Evolutionary conservation across 2,888 invertebrate genomes (phyloP).

Genomic region (Onthophagus sagittarius): DNA sequence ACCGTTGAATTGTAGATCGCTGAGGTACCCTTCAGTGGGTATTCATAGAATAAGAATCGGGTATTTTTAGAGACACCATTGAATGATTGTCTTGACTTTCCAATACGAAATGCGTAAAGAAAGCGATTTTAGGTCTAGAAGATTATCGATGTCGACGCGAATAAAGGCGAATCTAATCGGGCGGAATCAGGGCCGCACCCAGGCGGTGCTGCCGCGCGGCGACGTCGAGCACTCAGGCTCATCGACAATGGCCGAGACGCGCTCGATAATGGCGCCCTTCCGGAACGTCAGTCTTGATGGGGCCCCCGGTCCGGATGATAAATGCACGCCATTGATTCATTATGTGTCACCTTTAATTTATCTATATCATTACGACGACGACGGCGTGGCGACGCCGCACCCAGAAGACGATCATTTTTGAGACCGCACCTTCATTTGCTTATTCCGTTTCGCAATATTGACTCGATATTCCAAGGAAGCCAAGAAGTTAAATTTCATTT

Average conservation of each 20-base stretch:
- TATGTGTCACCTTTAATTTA: conserved; percentile 38
- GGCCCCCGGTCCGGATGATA: conserved; percentile 44
- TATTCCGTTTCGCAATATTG: conserved; percentile 1
- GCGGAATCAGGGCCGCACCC: conserved; percentile 9
- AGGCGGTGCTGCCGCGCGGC: background rate
- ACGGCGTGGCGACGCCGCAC: conserved; percentile 19
- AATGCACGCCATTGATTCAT: conserved; percentile 45
- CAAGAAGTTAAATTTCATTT: background rate
- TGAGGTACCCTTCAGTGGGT: background rate
- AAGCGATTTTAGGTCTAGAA: background rate
- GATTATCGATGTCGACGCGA: conserved; percentile 12
- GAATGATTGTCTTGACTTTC: background rate
- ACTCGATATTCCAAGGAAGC: background rate
- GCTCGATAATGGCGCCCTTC: conserved; percentile 46
- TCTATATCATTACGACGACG: conserved; percentile 31
- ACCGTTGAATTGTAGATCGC: background rate
- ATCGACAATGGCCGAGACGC: conserved; percentile 43
- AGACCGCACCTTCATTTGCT: conserved; percentile 1
- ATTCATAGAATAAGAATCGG: background rate
- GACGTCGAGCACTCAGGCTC: conserved; percentile 24
- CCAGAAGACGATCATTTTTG: background rate
- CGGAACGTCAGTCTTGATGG: conserved; percentile 44
- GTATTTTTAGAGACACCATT: background rate
- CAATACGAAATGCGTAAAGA: background rate
- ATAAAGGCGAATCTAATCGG: conserved; percentile 6